These are phyloP conservation scores for Lates calcarifer DNA, from an alignment of 2,113 vertebrate genomes.

Conservation along the genomic window DNA sequence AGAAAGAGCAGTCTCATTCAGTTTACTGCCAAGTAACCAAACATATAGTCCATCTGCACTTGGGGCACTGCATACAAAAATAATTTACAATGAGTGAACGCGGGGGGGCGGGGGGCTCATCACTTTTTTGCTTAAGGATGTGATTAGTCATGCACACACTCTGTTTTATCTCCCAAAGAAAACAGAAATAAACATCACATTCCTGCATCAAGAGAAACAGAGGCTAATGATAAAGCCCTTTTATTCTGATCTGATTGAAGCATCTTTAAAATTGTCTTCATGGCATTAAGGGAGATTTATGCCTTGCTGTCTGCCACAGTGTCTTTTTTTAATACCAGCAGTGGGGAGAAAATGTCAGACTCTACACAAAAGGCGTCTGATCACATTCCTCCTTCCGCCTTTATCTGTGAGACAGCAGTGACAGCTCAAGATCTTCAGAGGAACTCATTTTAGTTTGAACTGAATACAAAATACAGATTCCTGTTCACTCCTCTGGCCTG, in stretches of 20 bases:
- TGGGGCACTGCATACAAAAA: not conserved
- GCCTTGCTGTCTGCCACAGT: not conserved
- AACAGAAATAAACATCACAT: not conserved
- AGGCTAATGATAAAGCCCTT: not conserved
- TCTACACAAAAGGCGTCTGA: not conserved
- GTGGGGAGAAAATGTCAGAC: not conserved
- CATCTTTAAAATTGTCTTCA: not conserved
- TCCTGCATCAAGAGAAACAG: not conserved
- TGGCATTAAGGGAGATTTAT: not conserved
- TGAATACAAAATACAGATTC: not conserved
- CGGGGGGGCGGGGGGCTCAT: too few relatives aligned
- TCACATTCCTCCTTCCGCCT: not conserved
- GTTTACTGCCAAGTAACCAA: not conserved
- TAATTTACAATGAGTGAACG: not conserved
- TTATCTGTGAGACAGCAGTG: not conserved
- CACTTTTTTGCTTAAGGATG: not conserved
- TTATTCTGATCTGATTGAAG: not conserved
- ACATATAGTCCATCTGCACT: not conserved
- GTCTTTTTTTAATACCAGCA: not conserved
- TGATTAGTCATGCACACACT: not conserved
- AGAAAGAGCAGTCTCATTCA: not conserved
- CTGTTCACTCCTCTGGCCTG: not conserved
- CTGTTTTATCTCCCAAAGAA: not conserved
- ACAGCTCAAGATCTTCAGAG: not conserved
- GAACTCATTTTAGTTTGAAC: not conserved